Evolutionary conservation across 2,797 vertebrate genomes (phyloP).

Genomic region (Cheirogaleus major): DNA sequence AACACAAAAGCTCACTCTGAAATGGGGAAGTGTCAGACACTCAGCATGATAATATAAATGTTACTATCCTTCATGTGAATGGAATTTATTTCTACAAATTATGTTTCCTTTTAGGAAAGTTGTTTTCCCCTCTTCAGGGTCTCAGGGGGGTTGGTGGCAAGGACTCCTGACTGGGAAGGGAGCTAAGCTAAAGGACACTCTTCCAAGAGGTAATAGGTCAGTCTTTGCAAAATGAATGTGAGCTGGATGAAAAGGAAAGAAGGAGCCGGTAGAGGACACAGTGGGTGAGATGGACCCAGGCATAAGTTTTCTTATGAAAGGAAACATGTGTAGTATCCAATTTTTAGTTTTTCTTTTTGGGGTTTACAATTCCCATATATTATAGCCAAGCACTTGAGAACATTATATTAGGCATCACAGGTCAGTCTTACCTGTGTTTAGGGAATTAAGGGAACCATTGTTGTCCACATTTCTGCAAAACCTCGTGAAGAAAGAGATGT

Average conservation of each 20-base stretch:
- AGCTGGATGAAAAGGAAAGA: not conserved
- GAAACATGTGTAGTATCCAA: not conserved
- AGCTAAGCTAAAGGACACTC: not conserved
- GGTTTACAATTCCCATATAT: not conserved
- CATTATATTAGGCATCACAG: not conserved
- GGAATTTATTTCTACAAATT: conserved; percentile 27
- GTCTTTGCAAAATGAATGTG: not conserved
- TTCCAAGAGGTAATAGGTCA: not conserved
- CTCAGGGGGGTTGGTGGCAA: not conserved
- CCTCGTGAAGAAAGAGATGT: not conserved
- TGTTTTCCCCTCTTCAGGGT: not conserved
- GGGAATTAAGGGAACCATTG: not conserved
- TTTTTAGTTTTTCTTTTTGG: not conserved
- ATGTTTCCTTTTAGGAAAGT: conserved; percentile 3
- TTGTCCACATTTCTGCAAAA: not conserved
- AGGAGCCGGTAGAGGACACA: not conserved
- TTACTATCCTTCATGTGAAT: not conserved
- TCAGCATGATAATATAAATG: not conserved
- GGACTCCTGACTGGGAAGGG: not conserved
- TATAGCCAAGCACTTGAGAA: not conserved
- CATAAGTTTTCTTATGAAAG: not conserved
- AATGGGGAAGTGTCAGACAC: not conserved
- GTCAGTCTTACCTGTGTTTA: not conserved
- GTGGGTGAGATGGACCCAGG: not conserved
- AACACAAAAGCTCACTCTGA: not conserved